A percentile compares a stretch with the other conserved stretches of the same genome.
phyloP scores from a whole-genome alignment of 2,888 invertebrate species.

The Arenicola marina region DNA sequence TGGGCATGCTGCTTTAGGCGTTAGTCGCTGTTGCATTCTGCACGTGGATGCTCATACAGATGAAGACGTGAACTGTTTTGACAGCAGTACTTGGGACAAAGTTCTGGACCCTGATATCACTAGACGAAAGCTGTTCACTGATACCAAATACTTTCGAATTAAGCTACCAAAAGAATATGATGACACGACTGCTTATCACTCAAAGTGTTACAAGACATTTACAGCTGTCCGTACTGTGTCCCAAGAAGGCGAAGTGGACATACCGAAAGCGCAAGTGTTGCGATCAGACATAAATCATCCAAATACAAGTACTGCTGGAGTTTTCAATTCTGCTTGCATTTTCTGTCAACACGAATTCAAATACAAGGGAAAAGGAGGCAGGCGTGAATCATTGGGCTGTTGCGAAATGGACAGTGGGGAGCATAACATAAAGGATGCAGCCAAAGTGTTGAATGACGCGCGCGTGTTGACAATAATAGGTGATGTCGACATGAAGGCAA shows the following conservation, averaged over 20 bases:
- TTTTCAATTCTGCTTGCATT: not conserved
- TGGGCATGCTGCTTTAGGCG: too few relatives aligned
- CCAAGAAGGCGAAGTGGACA: not conserved
- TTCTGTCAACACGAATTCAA: not conserved
- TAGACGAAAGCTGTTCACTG: not conserved
- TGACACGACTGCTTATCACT: not conserved
- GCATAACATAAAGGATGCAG: not conserved
- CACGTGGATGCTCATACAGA: too few relatives aligned
- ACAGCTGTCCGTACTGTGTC: not conserved
- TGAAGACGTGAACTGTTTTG: not conserved
- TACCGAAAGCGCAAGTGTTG: not conserved
- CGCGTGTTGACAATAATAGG: not conserved
- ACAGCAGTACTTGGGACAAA: not conserved
- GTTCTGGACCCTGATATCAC: not conserved
- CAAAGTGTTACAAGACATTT: not conserved
- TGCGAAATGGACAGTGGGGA: not conserved
- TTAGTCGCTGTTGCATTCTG: too few relatives aligned
- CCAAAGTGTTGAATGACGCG: not conserved
- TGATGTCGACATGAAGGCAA: not conserved
- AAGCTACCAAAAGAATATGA: not conserved
- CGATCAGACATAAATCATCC: not conserved
- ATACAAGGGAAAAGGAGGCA: not conserved
- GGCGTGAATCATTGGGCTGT: not conserved
- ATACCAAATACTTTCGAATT: not conserved
- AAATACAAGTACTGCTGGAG: not conserved